Evolutionary conservation across 2,888 invertebrate genomes (phyloP), one percentile per base, ranked within the genome.

Genomic region (Drosophila maculinotata): DNA sequence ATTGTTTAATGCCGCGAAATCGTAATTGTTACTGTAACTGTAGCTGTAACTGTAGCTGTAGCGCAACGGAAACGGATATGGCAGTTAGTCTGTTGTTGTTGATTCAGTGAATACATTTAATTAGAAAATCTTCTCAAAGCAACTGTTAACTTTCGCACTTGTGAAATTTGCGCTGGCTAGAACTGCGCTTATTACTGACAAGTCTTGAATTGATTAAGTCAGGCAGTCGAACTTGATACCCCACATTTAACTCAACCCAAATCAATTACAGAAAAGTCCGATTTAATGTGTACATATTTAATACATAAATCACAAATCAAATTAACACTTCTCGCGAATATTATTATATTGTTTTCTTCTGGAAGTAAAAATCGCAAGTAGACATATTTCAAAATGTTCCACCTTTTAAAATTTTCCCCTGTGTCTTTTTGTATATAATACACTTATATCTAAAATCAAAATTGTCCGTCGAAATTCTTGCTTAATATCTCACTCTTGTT

Each of bases 1-100:
- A 78, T 83, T 84, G 83, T 79, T 85, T 79, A 75, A 77, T 78
- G 79, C 83, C 56, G 74, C 56, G 71, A 69, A 77, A 77, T 73
- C 67, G 80, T 69, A 79, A 85, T 71, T 83, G 85, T 79, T 64
- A 66, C 57, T 70, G 79, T 31, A 36, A 12, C 33, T 57, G 51
- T 14, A 38, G 44, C 52, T 52, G 54, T 33, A 42, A 49, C 56
- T 39, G 57, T 31, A 41, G 65, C 45, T 41, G 72, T 72, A 72
- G 60, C 64, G 47, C 14, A 51, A 44, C 72, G 87, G 85, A 86
- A 87, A 67, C 83, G 87, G 87, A 79, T 79, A 79, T 79, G 79
- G 47, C 79, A 80, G 74, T 64, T 68, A 58, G 58, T 47, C 54
- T 49, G 10, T 42, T 52, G 28, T 14, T 57, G 20, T 41, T 42